Evolutionary conservation across 2,888 invertebrate genomes (phyloP), one percentile per base, ranked within the genome.

Genomic region (Amblyteles armatorius): DNA sequence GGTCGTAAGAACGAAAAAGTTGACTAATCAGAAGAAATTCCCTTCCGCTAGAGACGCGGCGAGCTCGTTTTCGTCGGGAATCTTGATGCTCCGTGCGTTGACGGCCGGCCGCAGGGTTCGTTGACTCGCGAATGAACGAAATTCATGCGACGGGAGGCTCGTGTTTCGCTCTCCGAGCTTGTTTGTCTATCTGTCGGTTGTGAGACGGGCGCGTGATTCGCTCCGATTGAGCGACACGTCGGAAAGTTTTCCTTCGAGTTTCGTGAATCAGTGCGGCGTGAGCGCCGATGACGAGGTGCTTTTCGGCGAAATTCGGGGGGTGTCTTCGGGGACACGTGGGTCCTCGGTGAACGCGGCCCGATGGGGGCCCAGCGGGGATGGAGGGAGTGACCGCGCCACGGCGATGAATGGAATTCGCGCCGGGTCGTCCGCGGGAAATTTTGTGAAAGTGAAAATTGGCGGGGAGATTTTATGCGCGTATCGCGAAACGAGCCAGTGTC

Each of bases 51-150:
- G 57, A 57, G 9, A 22, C 55, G 55, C 44, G 6, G 11, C 36
- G 36, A 5, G 11, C 36, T 13, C 9, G 19, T 36, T 68, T 33
- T 7, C 26, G 57, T 57, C 57, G 26, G 26, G 57, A 26, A 57
- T 26, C 57, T 26, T 26, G 26, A 57, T 57, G 57, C 57, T 0
- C 13, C 57, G 57, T 57, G 26, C 57, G 9, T 26, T 11, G 26
- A 57, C 57, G 11, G 57, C 57, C 13, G 11, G 11, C 26, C 57
- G 29, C 9, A 55, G 84, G 40, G 84, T 81, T 81, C 84, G 63
- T 84, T 81, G 84, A 84, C 81, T 63, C 78, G 69, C 26, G 80
- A 80, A 81, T 65, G 36, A 78, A 81, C 72, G 76, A 77, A 72
- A 80, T 77, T 22, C 67, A 57, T 52, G 63, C 57, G 63, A 50